Conservation (phyloP, 2,797 vertebrate species). For the Mus spretus region DNA sequence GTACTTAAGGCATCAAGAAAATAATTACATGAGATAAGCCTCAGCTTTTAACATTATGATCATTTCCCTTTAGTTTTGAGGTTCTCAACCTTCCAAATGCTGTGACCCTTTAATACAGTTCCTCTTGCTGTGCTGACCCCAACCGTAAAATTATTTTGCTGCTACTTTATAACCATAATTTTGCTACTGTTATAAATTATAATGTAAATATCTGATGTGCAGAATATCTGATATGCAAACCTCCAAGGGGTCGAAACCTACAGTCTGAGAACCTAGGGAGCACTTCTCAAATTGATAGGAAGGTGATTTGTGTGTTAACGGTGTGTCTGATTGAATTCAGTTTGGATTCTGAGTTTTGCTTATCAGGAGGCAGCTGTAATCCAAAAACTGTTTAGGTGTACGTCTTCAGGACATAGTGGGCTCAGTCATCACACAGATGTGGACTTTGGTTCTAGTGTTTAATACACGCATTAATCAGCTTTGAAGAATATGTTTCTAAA, state of each 20-base stretch:
- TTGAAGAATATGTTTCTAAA: conserved; percentile 57
- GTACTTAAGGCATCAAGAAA: not conserved
- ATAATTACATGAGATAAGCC: not conserved
- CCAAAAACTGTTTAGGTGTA: conserved; percentile 45
- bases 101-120: not conserved
- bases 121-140: not conserved
- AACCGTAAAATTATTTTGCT: not conserved
- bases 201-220: not conserved
- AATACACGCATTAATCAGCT: conserved; percentile 35
- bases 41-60: not conserved
- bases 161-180: not conserved
- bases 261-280: not conserved
- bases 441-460: conserved; percentile 54
- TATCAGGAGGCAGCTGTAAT: conserved; percentile 7
- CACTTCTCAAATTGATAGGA: conserved; percentile 15
- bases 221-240: not conserved
- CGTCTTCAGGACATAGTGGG: conserved; percentile 61
- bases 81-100: not conserved
- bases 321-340: conserved; percentile 36
- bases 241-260: not conserved
- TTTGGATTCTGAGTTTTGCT: conserved; percentile 30
- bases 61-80: not conserved
- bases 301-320: conserved; percentile 59
- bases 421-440: conserved; percentile 34
- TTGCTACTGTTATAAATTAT: not conserved